These are phyloP conservation scores for Cyanoderma ruficeps DNA, from an alignment of 2,113 vertebrate species.

Conservation along the genomic window DNA sequence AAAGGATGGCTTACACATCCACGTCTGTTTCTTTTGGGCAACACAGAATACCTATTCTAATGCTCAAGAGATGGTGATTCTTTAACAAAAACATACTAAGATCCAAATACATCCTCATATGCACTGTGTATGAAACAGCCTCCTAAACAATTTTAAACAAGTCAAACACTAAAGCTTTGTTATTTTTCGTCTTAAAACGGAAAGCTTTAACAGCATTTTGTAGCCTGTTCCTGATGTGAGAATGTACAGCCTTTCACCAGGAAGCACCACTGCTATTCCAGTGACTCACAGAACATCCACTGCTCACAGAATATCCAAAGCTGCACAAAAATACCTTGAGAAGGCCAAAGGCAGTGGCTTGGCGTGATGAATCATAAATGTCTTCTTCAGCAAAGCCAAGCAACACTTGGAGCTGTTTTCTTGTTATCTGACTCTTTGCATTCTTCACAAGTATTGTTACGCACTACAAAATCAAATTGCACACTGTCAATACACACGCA, in stretches of 20 bases:
- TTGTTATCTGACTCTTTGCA: constrained; percentile 80
- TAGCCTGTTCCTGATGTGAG: neutral
- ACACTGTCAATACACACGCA: neutral
- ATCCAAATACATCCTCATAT: neutral
- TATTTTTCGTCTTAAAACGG: neutral
- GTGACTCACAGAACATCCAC: neutral
- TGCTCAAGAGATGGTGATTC: neutral
- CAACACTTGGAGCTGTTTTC: constrained; percentile 92
- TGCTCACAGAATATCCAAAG: neutral
- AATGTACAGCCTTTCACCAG: neutral
- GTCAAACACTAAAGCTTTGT: neutral
- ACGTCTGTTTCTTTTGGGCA: neutral
- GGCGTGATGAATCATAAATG: constrained; percentile 92
- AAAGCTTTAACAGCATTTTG: neutral
- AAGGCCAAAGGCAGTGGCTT: constrained; percentile 93
- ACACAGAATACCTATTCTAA: neutral
- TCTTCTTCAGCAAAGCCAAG: constrained; percentile 97
- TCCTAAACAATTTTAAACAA: neutral
- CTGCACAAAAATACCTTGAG: constrained; percentile 83
- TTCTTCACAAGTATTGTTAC: constrained; percentile 91
- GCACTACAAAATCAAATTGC: constrained; percentile 74
- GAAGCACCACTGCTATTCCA: neutral
- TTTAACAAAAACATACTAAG: neutral
- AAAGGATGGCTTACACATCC: neutral
- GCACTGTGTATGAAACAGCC: neutral